Evolutionary conservation across 2,113 vertebrate genomes (phyloP), one percentile per base, ranked within the genome.

Genomic region (Pomatorhinus ruficollis): DNA sequence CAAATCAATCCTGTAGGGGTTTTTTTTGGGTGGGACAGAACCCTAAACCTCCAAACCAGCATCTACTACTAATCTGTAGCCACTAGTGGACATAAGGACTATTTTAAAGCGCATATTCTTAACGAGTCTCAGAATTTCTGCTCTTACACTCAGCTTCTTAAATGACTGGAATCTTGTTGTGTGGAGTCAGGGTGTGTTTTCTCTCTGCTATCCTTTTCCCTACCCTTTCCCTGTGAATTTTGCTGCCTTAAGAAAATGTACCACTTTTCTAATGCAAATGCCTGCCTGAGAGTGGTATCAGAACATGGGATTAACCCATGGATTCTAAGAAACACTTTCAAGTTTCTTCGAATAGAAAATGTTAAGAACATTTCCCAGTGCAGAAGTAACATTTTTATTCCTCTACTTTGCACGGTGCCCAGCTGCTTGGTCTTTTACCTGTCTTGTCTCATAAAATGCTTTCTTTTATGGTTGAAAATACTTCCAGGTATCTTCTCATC

Each of bases 101-200:
- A 22, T 61, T 66, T 80, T 23, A 59, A 64, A 44, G 15, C 0
- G 0, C 0, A 0, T 60, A 5, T 42, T 75, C 66, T 70, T 50
- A 63, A 44, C 8, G 27, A 37, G 4, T 54, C 23, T 84, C 11
- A 57, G 50, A 42, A 64, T 68, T 78, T 77, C 28, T 80, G 12
- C 11, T 56, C 35, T 86, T 77, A 4, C 22, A 35, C 3, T 37
- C 40, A n/a, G 10, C 53, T 81, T 80, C 37, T 77, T 50, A 52
- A 70, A n/a, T 23, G 7, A 19, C 4, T 87, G 69, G 25, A 28
- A 31, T 84, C 30, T 63, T 2, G 3, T 37, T 84, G 19, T 49
- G 57, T 78, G 65, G 61, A 13, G 22, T 17, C 12, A 1, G 7
- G 3, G 11, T 4, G 11, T 42, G 37, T 70, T 15, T 54, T 87